phyloP scores from a whole-genome alignment of 2,113 vertebrate species.

The Centrocercus urophasianus region DNA sequence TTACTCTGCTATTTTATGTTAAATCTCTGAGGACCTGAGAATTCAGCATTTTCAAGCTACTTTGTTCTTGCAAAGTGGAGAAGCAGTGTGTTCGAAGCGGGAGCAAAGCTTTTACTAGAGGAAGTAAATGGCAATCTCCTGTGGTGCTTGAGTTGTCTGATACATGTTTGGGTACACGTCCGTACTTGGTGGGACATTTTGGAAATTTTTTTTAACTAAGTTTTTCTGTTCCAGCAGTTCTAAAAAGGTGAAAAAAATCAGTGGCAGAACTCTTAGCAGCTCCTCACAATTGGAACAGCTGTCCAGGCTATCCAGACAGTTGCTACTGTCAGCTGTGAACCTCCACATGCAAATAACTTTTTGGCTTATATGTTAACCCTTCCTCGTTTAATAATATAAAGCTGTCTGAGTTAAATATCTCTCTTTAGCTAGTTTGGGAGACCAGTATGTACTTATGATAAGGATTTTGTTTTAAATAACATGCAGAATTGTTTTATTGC shows the following conservation, averaged over 20 bases:
- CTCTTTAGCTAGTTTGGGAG: neutral
- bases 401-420: neutral
- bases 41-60: neutral
- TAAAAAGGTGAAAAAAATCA: constrained; percentile 79
- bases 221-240: constrained; percentile 65
- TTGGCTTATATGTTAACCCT: constrained; percentile 73
- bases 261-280: constrained; percentile 59
- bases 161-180: neutral
- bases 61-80: constrained; percentile 24
- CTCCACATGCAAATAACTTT: constrained; percentile 75
- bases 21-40: neutral
- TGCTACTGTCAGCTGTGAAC: constrained; percentile 83
- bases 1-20: neutral
- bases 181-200: neutral
- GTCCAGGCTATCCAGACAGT: constrained; percentile 80
- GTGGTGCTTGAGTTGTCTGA: neutral
- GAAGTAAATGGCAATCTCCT: neutral
- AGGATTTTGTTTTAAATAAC: neutral
- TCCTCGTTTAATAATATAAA: constrained; percentile 40
- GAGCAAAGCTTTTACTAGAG: neutral
- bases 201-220: neutral
- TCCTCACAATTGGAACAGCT: constrained; percentile 78
- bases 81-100: constrained; percentile 13
- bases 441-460: neutral
- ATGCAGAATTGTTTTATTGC: neutral